These are phyloP conservation scores for Drosophila birchii DNA, from an alignment of 2,888 invertebrate genomes.

Conservation along the genomic window DNA sequence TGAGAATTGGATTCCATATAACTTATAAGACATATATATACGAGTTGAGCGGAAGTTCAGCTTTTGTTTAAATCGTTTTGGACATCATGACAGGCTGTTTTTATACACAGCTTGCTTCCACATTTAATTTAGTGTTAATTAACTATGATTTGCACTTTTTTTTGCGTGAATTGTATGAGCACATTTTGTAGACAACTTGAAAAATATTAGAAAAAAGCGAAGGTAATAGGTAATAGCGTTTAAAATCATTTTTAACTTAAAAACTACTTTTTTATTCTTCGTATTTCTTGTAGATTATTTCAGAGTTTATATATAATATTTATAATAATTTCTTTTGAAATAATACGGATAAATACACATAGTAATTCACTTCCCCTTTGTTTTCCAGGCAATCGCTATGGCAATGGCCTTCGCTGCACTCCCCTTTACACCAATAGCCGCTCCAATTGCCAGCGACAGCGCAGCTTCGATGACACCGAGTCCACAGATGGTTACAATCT, in stretches of 20 bases:
- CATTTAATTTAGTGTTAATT: constrained; percentile 2
- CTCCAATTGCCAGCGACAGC: constrained; percentile 78
- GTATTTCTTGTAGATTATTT: background rate
- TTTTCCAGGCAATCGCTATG: constrained; percentile 71
- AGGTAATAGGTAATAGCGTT: background rate
- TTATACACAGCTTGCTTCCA: background rate
- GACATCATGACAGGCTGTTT: background rate
- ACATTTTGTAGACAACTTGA: background rate
- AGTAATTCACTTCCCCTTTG: background rate
- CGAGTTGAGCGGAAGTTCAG: background rate
- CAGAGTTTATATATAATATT: too few species aligned
- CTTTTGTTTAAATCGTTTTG: background rate
- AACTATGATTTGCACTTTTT: background rate
- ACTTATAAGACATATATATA: background rate
- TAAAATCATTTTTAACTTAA: background rate
- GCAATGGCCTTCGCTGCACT: constrained; percentile 71
- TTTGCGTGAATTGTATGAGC: constrained; percentile 1
- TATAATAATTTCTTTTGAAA: background rate
- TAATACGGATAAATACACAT: too few species aligned
- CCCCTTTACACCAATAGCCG: constrained; percentile 63
- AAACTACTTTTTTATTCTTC: background rate
- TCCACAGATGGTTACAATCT: constrained; percentile 84
- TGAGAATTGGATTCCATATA: constrained; percentile 41
- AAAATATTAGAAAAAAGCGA: background rate
- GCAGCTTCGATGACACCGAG: constrained; percentile 85